Conservation (phyloP, 2,888 invertebrate species). For the Chymomyza caudatula region DNA sequence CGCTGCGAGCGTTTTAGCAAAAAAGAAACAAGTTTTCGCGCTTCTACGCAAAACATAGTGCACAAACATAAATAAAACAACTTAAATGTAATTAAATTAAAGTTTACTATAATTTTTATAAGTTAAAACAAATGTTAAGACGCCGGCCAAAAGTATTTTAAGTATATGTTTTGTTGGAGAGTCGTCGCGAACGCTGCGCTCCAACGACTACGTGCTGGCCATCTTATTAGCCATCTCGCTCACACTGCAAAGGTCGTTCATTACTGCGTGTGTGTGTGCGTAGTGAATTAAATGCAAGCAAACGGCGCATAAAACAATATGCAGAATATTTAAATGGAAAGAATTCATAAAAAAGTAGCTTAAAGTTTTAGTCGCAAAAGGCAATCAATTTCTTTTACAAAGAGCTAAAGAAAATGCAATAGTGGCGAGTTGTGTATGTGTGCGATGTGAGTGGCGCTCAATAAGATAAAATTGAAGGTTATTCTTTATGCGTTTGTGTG, state of each 20-base stretch:
- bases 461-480: conserved; percentile 70
- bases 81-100: neutral
- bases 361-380: neutral
- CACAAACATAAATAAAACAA: conserved; percentile 25
- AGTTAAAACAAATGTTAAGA: neutral
- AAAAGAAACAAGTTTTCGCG: neutral
- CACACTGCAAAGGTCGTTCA: conserved; percentile 36
- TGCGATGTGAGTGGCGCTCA: conserved; percentile 48
- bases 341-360: neutral
- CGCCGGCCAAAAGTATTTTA: neutral
- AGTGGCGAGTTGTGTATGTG: conserved; percentile 34
- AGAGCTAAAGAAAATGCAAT: conserved; percentile 25
- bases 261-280: conserved; percentile 22
- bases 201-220: neutral
- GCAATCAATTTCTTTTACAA: neutral
- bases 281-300: neutral
- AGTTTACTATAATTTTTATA: neutral
- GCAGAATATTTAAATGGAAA: neutral
- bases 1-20: conserved; percentile 41
- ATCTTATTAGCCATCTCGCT: conserved; percentile 22
- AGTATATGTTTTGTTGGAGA: conserved; percentile 6
- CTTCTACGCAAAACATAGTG: conserved; percentile 15
- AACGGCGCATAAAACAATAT: neutral
- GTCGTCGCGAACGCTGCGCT: conserved; percentile 19
- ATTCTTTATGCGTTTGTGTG: conserved; percentile 44